phyloP scores from a whole-genome alignment of 2,113 vertebrate genomes.

The Myiozetetes cayanensis region DNA sequence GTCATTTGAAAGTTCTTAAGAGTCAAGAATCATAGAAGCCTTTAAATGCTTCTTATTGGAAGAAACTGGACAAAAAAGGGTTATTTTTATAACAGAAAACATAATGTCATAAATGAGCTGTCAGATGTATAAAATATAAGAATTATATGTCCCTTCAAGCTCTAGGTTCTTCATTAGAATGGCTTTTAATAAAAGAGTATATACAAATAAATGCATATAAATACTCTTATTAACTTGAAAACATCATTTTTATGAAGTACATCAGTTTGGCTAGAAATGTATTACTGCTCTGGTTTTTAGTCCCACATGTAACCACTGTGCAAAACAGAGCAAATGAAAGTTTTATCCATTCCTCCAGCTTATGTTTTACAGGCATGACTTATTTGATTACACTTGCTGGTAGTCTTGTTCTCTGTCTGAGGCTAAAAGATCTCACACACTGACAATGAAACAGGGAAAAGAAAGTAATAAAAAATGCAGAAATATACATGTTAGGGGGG shows the following conservation, averaged over 20 bases:
- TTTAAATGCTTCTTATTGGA: neutral
- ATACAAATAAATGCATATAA: neutral
- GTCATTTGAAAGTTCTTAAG: neutral
- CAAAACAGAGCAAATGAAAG: neutral
- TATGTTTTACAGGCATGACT: neutral
- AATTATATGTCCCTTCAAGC: neutral
- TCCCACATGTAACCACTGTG: neutral
- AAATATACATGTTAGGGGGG: neutral
- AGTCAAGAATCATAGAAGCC: neutral
- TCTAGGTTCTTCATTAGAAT: neutral
- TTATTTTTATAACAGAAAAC: neutral
- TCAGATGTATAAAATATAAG: neutral
- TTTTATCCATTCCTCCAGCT: neutral
- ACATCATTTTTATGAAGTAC: neutral
- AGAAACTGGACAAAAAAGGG: neutral
- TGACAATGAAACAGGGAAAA: neutral
- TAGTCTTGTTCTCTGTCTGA: neutral
- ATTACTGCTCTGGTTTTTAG: neutral
- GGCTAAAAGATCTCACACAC: neutral
- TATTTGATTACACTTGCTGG: neutral
- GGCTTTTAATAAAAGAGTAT: neutral
- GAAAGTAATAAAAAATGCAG: neutral
- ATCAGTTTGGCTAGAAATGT: neutral
- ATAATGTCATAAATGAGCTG: neutral
- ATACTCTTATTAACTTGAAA: neutral